Base-by-base conservation (phyloP, 2,797 vertebrate genomes). In the Notoglanidium macrostoma region DNA sequence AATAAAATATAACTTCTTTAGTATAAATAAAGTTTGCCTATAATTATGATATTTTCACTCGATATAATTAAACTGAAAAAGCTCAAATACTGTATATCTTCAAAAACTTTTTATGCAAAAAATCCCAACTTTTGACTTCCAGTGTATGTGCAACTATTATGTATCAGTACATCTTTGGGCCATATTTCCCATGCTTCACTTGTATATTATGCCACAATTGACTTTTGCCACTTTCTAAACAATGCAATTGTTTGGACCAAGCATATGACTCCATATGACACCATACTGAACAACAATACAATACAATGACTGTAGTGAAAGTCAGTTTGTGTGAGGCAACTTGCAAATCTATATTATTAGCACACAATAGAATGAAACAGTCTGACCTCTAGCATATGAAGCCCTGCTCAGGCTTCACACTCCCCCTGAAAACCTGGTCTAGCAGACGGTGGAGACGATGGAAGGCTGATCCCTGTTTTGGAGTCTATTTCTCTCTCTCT, bases 401-500 rank as follows among this genome's bases (percentile, higher is more conserved):
- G 46, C 32, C 83, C 63, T 78, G 73, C 61, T 40, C 21, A 55
- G n/a, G 59, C 46, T 70, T 57, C 49, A 57, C 81, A 73, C 84
- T n/a, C 72, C 84, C 59, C 51, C 67, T 65, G 59, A 51, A 79
- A 82, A 77, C 79, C 84, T 88, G 87, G 44, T 83, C 70, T 26
- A 85, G 80, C 89, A 87, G 89, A 89, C 86, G 87, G 89, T 63
- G 73, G 57, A 67, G 63, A 83, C 26, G 14, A 81, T 12, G 80
- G 32, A 49, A 57, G 51, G 55, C 68, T 77, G 78, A 63, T 81
- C 57, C 21, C 70, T 68, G 44, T 68, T 82, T 67, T 0, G 0
- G 17, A 61, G 5, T 82, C 59, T 63, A 1, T 63, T 1, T 81
- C 23, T 63, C 59, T 81, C 23, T 81, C 23, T 61, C 23, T 61